Conservation (phyloP, 1,140 invertebrate species). For the Neodiprion virginianus region DNA sequence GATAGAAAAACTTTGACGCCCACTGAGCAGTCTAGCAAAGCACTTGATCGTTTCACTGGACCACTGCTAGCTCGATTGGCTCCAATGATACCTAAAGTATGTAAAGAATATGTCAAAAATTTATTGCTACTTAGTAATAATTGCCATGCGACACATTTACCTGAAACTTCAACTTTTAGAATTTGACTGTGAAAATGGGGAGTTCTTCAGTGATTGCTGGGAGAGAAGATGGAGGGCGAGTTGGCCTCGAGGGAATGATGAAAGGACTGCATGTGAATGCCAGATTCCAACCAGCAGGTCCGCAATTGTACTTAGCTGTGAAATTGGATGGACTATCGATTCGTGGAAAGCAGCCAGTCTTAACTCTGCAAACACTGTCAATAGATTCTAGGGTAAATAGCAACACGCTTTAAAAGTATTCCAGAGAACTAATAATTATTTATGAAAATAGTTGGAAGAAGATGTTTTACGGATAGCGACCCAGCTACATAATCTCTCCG, state of each 20-base stretch:
- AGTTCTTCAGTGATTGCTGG: conserved; percentile 72
- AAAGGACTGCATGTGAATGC: conserved; percentile 62
- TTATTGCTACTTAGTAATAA: conserved; percentile 14
- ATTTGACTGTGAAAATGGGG: conserved; percentile 74
- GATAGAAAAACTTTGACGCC: conserved; percentile 52
- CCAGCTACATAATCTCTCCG: conserved; percentile 71
- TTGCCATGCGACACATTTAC: background rate
- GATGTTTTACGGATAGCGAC: conserved; percentile 71
- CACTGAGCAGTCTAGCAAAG: conserved; percentile 36
- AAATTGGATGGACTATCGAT: conserved; percentile 72
- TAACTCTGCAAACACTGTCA: conserved; percentile 72
- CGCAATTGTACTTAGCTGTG: conserved; percentile 69
- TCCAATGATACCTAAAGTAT: conserved; percentile 79
- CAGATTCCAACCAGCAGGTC: conserved; percentile 60
- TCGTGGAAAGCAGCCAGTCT: conserved; percentile 64
- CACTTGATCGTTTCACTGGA: conserved; percentile 39
- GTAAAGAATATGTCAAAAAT: conserved; percentile 11
- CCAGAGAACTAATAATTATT: conserved; percentile 18
- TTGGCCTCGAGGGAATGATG: conserved; percentile 56
- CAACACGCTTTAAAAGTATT: conserved; percentile 15
- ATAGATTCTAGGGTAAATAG: conserved; percentile 74
- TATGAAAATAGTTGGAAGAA: conserved; percentile 68
- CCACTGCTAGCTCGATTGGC: conserved; percentile 54
- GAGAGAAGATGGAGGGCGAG: conserved; percentile 66
- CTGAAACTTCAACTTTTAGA: conserved; percentile 56